Evolutionary conservation across 2,113 vertebrate species (phyloP).

Genomic region (Xenopus tropicalis): UCB_Xtro_10.0 CM004444.2:94909001-94909500

Average conservation of each 20-base stretch:
- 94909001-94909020: constrained; percentile 1
- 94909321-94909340: not conserved
- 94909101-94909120: not conserved
- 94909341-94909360: not conserved
- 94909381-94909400: no score
- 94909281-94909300: not conserved
- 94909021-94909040: not conserved
- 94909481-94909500: no score
- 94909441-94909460: no score
- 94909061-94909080: constrained; percentile 3
- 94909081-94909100: not conserved
- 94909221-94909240: not conserved
- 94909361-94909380: no score
- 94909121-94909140: constrained; percentile 27
- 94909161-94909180: constrained; percentile 1
- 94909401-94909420: no score
- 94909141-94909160: constrained; percentile 23
- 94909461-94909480: no score
- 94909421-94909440: no score
- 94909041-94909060: constrained; percentile 3
- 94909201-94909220: constrained; percentile 18
- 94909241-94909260: constrained; percentile 12
- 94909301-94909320: not conserved
- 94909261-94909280: not conserved
- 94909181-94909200: constrained; percentile 18